Evolutionary conservation across 2,797 vertebrate species (phyloP).

Genomic region (Gallinago solitaria): DNA sequence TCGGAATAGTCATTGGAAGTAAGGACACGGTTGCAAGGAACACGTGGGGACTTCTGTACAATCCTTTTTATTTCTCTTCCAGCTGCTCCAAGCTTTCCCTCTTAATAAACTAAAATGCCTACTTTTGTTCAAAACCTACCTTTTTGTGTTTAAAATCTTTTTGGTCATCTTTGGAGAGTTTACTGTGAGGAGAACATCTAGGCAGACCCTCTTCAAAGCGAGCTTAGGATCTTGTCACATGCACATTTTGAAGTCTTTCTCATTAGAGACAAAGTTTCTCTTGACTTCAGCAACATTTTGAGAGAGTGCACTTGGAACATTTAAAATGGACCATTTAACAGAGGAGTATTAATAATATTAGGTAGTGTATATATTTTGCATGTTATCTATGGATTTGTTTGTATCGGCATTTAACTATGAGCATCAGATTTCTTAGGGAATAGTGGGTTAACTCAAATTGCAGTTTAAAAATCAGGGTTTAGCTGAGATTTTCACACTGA

Average conservation of each 20-base stretch:
- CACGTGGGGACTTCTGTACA: background rate
- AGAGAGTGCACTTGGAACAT: background rate
- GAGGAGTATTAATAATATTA: background rate
- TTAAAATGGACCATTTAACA: background rate
- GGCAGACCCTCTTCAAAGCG: background rate
- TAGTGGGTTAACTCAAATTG: background rate
- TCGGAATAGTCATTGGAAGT: background rate
- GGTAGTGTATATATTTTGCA: background rate
- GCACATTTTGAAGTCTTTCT: background rate
- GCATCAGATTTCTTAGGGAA: background rate
- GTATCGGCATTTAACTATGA: background rate
- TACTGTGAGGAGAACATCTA: background rate
- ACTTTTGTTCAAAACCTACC: background rate
- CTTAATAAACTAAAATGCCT: background rate
- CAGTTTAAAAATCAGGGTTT: background rate
- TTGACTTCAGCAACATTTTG: background rate
- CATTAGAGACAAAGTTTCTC: background rate
- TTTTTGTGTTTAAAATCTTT: background rate
- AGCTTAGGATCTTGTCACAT: background rate
- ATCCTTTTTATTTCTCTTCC: background rate
- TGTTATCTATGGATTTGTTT: background rate
- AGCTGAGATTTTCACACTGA: background rate
- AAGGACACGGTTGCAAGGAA: background rate
- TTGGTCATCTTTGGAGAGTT: background rate
- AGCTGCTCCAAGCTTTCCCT: background rate